A percentile compares a stretch with the other conserved stretches of the same genome.
These are phyloP conservation scores for Zygothrica quintamaculata DNA, from an alignment of 2,888 invertebrate genomes.

Conservation along the genomic window DNA sequence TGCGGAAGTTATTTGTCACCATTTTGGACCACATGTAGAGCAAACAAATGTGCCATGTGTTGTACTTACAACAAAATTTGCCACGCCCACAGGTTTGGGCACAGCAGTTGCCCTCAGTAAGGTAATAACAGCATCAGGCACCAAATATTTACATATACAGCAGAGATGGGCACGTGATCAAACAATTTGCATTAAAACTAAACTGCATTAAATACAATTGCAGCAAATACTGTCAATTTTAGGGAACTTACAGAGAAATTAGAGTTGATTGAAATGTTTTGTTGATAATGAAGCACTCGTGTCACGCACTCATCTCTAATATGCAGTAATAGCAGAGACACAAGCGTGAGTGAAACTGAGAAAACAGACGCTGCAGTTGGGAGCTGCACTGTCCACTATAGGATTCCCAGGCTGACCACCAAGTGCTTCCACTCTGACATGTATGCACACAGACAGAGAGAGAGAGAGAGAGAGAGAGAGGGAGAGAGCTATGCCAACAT, in stretches of 20 bases:
- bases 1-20: slow-evolving; percentile 69
- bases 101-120: slow-evolving; percentile 28
- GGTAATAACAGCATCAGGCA: slow-evolving; percentile 60
- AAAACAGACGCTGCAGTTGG: slow-evolving; percentile 20
- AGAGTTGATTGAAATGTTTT: no score
- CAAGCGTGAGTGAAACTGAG: background rate
- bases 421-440: slow-evolving; percentile 60
- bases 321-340: slow-evolving; percentile 7
- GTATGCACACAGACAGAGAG: no score
- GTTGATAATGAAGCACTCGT: background rate
- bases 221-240: no score
- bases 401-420: slow-evolving; percentile 47
- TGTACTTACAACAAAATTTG: slow-evolving; percentile 70
- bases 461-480: no score
- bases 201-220: no score
- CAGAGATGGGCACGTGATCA: slow-evolving; percentile 47
- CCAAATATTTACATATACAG: slow-evolving; percentile 48
- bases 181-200: background rate
- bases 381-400: no score
- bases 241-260: no score
- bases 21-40: slow-evolving; percentile 40
- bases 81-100: slow-evolving; percentile 61
- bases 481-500: slow-evolving; percentile 40
- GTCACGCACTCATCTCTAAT: slow-evolving; percentile 32
- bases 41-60: slow-evolving; percentile 71